Base-by-base conservation (phyloP, 2,888 invertebrate genomes). In the Drosophila ochracea region DNA sequence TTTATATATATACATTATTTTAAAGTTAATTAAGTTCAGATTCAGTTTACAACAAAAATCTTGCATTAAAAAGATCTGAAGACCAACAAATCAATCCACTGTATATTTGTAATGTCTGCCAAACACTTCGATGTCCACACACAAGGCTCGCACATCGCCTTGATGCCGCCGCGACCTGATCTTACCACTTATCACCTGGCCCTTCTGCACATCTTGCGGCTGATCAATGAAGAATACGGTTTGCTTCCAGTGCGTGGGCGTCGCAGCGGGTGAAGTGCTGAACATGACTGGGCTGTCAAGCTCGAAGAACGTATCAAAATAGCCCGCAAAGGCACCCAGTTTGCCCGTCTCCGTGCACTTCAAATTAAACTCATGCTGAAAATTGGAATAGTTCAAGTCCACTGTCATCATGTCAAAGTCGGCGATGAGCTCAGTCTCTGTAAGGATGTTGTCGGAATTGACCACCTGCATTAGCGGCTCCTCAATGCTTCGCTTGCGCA, bases 301-400 rank as follows among this genome's bases (percentile, higher is more conserved):
- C 78, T 96, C 96, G 91, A 98, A 98, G 91, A 96, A 96, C 33
- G 96, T 96, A 93, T 98, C 98, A 94, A 99, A 99, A 94, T 97
- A 99, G 10, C 98, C 98, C 66, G 97, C 96, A 75, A 99, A 94
- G 3, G 97, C 97, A 3, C 97, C 97, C 41, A 99, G 91, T 37
- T 94, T 93, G 21, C 97, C 96, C 84, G 96, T 95, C 84, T 95
- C 94, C 1, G 93, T 94, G 35, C 96, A 95, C 39, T 93, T 94
- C 35, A 98, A 93, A 75, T 94, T 94, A 91, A 98, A 98, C 16
- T 95, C 93, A 10, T 96, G 95, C 0, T 94, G 94, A 91, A 97
- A 97, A 91, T 97, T 96, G 55, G 96, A 95, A 71, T 96, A 96
- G 82, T 95, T 94, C 21, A 95, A 94, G 49, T 95, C 95, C 89